Conservation (phyloP, 2,113 vertebrate species). For the Nestor notabilis region DNA sequence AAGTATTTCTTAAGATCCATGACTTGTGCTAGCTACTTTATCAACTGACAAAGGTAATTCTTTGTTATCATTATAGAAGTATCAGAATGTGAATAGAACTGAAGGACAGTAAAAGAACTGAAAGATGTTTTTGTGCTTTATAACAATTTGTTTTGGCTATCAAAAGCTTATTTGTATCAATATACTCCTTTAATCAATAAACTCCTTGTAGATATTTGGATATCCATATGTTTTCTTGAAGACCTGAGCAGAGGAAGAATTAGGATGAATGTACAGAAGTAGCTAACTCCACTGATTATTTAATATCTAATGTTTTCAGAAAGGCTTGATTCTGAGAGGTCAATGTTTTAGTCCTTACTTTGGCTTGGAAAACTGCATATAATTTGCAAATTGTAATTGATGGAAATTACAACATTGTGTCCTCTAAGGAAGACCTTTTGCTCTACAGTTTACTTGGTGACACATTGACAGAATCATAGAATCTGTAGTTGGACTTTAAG, state of each 20-base stretch:
- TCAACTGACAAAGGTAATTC: background rate
- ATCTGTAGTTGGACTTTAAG: too few species aligned
- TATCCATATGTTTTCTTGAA: background rate
- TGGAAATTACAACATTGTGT: background rate
- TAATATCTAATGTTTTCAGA: background rate
- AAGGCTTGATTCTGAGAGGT: background rate
- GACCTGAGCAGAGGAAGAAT: background rate
- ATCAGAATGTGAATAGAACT: background rate
- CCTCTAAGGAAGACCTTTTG: background rate
- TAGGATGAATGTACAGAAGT: background rate
- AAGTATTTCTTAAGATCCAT: background rate
- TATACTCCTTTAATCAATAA: background rate
- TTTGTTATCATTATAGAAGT: background rate
- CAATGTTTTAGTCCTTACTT: background rate
- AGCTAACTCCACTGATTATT: fast-evolving
- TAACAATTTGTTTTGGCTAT: background rate
- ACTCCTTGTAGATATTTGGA: background rate
- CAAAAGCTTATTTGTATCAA: background rate
- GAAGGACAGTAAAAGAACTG: background rate
- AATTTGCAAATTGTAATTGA: background rate
- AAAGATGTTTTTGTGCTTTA: background rate
- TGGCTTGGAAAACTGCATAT: background rate
- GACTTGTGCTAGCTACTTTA: background rate
- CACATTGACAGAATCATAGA: fast-evolving
- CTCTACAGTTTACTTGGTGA: background rate